These are phyloP conservation scores for Scaptodrosophila latifasciaeformis DNA, from an alignment of 2,888 invertebrate genomes.

Conservation along the genomic window DNA sequence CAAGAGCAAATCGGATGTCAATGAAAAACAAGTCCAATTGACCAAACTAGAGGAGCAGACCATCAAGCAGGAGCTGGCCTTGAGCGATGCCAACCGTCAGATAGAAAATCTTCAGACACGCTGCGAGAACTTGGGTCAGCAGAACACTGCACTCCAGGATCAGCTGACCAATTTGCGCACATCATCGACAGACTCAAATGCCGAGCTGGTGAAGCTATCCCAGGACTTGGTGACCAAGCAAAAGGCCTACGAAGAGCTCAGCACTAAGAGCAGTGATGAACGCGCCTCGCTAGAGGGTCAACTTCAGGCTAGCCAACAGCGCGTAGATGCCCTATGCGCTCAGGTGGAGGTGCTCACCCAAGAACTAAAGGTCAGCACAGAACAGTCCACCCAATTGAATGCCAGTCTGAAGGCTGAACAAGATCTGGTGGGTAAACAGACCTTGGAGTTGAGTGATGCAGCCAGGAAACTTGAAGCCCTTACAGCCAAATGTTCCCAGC, in stretches of 20 bases:
- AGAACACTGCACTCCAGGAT: constrained; percentile 78
- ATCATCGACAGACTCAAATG: constrained; percentile 79
- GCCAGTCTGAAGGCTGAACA: constrained; percentile 50
- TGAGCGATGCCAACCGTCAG: constrained; percentile 79
- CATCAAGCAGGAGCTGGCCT: constrained; percentile 76
- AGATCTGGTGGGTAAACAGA: constrained; percentile 49
- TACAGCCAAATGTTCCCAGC: constrained; percentile 27
- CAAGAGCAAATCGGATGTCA: constrained; percentile 74
- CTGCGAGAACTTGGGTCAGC: constrained; percentile 77
- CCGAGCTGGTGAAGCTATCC: constrained; percentile 77
- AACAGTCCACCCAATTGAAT: constrained; percentile 44
- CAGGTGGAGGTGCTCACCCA: constrained; percentile 59
- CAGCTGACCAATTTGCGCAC: constrained; percentile 79
- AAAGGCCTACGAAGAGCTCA: constrained; percentile 77
- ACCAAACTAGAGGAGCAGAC: constrained; percentile 71
- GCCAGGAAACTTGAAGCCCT: constrained; percentile 54
- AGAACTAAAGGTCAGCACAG: constrained; percentile 51
- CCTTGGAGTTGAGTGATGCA: constrained; percentile 53
- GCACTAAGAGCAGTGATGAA: constrained; percentile 75
- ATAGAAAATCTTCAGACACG: constrained; percentile 78
- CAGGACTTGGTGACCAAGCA: constrained; percentile 78
- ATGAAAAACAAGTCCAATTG: constrained; percentile 55
- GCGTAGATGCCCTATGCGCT: constrained; percentile 49
- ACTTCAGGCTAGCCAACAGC: constrained; percentile 56
- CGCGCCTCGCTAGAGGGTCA: constrained; percentile 54